These are phyloP conservation scores for Dinomys branickii DNA, from an alignment of 2,113 vertebrate genomes.

Conservation along the genomic window DNA sequence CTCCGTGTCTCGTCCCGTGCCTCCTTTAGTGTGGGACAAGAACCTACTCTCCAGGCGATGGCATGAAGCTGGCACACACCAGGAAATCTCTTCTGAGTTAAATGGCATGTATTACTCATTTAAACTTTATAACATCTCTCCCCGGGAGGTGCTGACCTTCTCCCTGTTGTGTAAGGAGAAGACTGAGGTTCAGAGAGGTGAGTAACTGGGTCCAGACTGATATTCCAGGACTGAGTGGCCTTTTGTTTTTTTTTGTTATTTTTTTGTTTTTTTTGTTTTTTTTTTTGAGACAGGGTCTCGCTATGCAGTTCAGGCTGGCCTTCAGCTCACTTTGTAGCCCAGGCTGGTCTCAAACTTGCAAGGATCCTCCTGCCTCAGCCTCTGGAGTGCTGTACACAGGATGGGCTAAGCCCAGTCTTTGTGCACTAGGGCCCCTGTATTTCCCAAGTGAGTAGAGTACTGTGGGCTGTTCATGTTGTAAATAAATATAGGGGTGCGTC, in stretches of 20 bases:
- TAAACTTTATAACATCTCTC: neutral
- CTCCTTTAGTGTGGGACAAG: neutral
- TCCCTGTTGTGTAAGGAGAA: neutral
- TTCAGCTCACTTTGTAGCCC: too few relatives aligned
- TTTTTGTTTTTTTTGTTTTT: too few relatives aligned
- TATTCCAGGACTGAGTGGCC: neutral
- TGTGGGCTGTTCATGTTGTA: neutral
- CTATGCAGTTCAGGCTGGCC: too few relatives aligned
- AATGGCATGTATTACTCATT: neutral
- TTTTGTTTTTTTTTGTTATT: too few relatives aligned
- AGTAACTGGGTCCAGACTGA: neutral
- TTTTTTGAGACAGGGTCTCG: too few relatives aligned
- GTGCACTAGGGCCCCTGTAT: neutral
- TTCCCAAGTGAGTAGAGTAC: neutral
- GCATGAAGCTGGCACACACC: neutral
- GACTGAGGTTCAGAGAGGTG: neutral
- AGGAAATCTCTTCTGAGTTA: neutral
- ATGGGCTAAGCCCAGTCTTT: neutral
- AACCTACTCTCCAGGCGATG: neutral
- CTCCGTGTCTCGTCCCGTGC: neutral
- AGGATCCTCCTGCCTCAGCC: too few relatives aligned
- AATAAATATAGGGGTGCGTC: neutral
- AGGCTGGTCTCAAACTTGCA: too few relatives aligned
- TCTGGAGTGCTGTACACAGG: neutral
- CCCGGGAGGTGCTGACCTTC: neutral